A percentile compares a stretch with the other conserved stretches of the same genome.
Evolutionary conservation across 1,140 invertebrate species (phyloP).

Genomic region (Saccostrea echinata): DNA sequence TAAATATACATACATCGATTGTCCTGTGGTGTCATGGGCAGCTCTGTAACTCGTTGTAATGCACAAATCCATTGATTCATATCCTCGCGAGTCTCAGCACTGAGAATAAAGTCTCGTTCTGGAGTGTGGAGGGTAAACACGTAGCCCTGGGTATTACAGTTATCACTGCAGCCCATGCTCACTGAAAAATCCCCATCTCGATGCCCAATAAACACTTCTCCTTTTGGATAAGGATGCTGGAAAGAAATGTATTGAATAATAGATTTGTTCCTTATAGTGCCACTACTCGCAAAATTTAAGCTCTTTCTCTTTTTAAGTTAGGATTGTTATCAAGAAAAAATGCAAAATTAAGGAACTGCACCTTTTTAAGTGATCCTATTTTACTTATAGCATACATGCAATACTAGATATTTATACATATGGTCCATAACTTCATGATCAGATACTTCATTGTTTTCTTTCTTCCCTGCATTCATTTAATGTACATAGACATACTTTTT

Average conservation of each 20-base stretch:
- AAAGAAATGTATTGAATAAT: constrained; percentile 44
- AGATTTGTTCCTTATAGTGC: not conserved
- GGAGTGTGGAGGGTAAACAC: constrained; percentile 94
- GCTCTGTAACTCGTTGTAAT: constrained; percentile 88
- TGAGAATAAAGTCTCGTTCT: constrained; percentile 89
- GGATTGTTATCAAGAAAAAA: too few relatives aligned
- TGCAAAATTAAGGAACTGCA: too few relatives aligned
- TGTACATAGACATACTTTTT: too few relatives aligned
- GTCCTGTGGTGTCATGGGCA: constrained; percentile 89
- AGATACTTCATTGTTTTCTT: too few relatives aligned
- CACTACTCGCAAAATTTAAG: too few relatives aligned
- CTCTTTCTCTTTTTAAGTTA: too few relatives aligned
- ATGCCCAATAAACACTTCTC: constrained; percentile 93
- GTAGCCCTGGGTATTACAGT: constrained; percentile 84
- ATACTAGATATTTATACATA: too few relatives aligned
- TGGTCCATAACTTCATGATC: too few relatives aligned
- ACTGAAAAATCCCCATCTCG: constrained; percentile 88
- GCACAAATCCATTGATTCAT: constrained; percentile 88
- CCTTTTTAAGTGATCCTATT: too few relatives aligned
- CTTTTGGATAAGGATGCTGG: constrained; percentile 91
- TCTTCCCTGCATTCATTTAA: too few relatives aligned
- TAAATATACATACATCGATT: constrained; percentile 83
- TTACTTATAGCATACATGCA: too few relatives aligned
- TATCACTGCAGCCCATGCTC: constrained; percentile 84
- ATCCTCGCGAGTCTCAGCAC: constrained; percentile 89